A percentile compares a stretch with the other conserved stretches of the same genome.
phyloP scores from a whole-genome alignment of 2,797 vertebrate genomes.

The Hybognathus amarus region DNA sequence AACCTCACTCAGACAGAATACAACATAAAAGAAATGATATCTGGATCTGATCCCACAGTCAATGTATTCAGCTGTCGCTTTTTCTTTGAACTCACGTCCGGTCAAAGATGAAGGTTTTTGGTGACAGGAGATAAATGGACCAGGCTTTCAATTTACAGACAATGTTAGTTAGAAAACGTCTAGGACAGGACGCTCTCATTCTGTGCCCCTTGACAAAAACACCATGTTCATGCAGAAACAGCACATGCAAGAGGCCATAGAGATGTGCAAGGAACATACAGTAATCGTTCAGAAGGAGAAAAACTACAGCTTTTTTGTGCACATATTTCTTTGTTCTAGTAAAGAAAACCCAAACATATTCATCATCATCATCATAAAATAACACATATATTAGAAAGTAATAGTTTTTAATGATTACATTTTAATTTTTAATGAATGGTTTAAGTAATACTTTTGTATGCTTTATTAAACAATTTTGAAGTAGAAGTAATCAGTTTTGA shows the following conservation, averaged over 20 bases:
- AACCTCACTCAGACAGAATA: neutral
- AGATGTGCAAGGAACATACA: neutral
- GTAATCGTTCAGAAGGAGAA: neutral
- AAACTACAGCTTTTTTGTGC: neutral
- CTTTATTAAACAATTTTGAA: neutral
- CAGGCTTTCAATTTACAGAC: conserved; percentile 28
- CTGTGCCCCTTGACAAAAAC: neutral
- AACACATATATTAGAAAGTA: no score
- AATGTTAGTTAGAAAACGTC: neutral
- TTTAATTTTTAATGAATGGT: neutral
- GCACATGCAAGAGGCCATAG: neutral
- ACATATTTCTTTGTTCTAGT: neutral
- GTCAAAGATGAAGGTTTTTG: conserved; percentile 2
- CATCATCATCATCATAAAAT: neutral
- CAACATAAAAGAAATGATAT: conserved; percentile 5
- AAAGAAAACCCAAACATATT: neutral
- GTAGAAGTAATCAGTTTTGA: neutral
- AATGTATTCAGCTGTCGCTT: neutral
- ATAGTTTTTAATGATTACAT: no score
- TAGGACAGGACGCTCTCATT: conserved; percentile 16
- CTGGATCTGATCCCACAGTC: conserved; percentile 6
- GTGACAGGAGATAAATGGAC: conserved; percentile 18
- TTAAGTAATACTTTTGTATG: neutral
- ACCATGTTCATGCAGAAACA: neutral
- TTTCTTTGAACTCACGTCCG: conserved; percentile 6